Percentiles rank a stretch among this genome's conserved stretches.
Evolutionary conservation across 2,888 invertebrate species (phyloP).

Genomic region (Elysia crispata): DNA sequence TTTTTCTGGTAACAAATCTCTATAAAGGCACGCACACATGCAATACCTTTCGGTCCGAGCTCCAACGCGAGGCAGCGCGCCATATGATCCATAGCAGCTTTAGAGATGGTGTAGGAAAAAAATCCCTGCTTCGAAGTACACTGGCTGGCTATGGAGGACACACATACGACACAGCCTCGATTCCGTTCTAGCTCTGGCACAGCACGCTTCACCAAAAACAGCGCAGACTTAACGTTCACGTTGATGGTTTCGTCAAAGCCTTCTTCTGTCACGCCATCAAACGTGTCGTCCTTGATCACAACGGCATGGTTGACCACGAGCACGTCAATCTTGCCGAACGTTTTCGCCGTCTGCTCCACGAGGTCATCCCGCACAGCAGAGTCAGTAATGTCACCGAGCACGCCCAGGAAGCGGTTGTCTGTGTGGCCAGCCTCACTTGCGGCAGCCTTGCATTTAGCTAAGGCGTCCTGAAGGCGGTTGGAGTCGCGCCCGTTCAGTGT

Average conservation of each 20-base stretch:
- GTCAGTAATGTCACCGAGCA: neutral
- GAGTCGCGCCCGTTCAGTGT: neutral
- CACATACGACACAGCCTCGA: neutral
- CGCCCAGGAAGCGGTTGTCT: neutral
- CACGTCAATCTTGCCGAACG: neutral
- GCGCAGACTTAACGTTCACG: neutral
- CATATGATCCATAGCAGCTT: neutral
- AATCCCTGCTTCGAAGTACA: neutral
- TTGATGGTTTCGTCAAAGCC: neutral
- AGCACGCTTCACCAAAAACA: neutral
- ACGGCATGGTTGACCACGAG: neutral
- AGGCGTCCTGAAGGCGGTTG: neutral
- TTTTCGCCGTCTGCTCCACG: neutral
- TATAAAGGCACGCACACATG: too few relatives aligned
- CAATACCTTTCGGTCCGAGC: neutral
- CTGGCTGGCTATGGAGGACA: neutral
- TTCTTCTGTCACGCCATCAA: neutral
- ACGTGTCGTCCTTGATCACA: neutral
- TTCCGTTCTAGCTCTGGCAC: neutral
- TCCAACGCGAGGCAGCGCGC: neutral
- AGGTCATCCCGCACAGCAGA: neutral
- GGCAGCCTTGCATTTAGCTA: neutral
- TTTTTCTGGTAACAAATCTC: too few relatives aligned
- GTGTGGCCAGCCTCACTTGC: neutral
- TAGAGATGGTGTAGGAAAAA: neutral